phyloP scores from a whole-genome alignment of 35 echinoderm and acorn worm species.

The Holothuria glaberrima region DNA sequence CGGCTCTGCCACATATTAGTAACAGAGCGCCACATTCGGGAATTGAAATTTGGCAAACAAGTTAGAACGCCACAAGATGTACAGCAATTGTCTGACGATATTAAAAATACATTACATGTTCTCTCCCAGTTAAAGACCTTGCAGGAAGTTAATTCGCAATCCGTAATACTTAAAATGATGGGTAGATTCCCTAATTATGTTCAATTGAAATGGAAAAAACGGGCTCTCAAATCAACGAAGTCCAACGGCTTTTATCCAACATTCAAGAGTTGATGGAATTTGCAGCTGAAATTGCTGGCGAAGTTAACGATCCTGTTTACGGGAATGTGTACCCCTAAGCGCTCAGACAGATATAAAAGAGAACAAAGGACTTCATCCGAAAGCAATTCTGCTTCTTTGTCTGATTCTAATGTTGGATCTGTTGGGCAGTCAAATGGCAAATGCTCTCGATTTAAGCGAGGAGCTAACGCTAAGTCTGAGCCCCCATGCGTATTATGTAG shows the following conservation, averaged over 20 bases:
- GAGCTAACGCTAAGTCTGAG: not conserved
- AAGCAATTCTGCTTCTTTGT: slow-evolving; percentile 35
- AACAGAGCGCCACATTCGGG: too few relatives aligned
- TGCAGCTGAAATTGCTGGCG: slow-evolving; percentile 26
- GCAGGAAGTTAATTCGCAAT: slow-evolving; percentile 51
- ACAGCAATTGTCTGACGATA: slow-evolving; percentile 50
- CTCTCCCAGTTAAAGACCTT: slow-evolving; percentile 21
- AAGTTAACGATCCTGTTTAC: slow-evolving; percentile 54
- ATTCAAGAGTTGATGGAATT: slow-evolving; percentile 29
- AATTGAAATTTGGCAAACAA: slow-evolving; percentile 37
- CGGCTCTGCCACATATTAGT: too few relatives aligned
- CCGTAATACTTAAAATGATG: slow-evolving; percentile 7
- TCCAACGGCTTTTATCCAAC: slow-evolving; percentile 12
- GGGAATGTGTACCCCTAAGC: slow-evolving; percentile 7
- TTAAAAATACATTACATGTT: slow-evolving; percentile 40
- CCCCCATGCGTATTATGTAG: too few relatives aligned
- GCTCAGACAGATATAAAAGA: not conserved
- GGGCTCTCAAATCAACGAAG: not conserved
- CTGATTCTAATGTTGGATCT: not conserved
- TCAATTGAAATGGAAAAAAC: slow-evolving; percentile 38
- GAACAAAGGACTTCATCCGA: slow-evolving; percentile 11
- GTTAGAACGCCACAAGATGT: slow-evolving; percentile 30
- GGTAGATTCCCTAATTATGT: slow-evolving; percentile 30
- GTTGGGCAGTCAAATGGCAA: not conserved
- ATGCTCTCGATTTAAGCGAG: not conserved